phyloP scores from a whole-genome alignment of 2,888 invertebrate species.

The Biston betularia region DNA sequence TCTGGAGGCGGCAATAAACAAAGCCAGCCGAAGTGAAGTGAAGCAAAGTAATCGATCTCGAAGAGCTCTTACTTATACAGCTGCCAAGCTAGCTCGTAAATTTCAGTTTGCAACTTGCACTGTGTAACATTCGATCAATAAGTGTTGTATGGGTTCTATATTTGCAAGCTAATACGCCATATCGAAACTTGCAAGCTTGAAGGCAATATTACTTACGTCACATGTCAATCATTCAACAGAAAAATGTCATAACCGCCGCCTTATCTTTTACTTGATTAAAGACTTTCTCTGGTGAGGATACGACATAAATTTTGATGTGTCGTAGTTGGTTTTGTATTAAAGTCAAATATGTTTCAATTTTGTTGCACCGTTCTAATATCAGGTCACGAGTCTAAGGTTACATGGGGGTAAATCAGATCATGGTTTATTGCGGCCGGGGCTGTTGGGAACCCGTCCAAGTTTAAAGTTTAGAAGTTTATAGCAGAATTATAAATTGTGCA shows the following conservation, averaged over 20 bases:
- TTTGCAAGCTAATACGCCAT: conserved; percentile 83
- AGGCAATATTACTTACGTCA: conserved; percentile 75
- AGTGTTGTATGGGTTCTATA: conserved; percentile 83
- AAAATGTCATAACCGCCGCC: conserved; percentile 44
- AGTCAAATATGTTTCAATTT: conserved; percentile 45
- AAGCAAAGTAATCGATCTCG: conserved; percentile 72
- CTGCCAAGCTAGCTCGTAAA: conserved; percentile 71
- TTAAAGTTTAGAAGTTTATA: conserved; percentile 19
- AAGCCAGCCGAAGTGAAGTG: conserved; percentile 66
- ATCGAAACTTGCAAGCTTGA: conserved; percentile 74
- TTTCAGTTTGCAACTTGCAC: conserved; percentile 84
- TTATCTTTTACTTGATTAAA: conserved; percentile 40
- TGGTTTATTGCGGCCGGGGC: conserved; percentile 53
- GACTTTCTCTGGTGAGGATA: conserved; percentile 43
- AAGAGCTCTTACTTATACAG: conserved; percentile 72
- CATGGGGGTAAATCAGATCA: conserved; percentile 66
- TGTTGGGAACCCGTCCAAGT: conserved; percentile 41
- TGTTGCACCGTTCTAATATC: conserved; percentile 57
- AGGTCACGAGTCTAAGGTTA: conserved; percentile 70
- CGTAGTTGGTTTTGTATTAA: conserved; percentile 34
- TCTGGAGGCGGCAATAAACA: conserved; percentile 82
- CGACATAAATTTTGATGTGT: conserved; percentile 22
- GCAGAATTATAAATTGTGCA: background rate
- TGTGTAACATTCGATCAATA: conserved; percentile 83
- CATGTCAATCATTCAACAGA: conserved; percentile 40